These are phyloP conservation scores for Anoura caudifer DNA, from an alignment of 2,113 vertebrate genomes.

Conservation along the genomic window DNA sequence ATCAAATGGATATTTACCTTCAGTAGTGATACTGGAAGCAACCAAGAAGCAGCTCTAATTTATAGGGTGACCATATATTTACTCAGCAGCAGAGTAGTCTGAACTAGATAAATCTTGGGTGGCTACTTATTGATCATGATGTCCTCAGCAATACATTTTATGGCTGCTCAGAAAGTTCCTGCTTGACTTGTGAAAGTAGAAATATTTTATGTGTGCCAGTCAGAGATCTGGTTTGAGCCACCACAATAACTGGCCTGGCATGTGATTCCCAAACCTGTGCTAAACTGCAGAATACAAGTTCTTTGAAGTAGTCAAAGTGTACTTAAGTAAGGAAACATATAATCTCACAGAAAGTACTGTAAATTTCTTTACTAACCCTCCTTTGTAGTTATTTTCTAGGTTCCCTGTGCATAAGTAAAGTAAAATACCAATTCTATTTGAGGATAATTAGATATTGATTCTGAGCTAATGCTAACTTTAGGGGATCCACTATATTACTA, in stretches of 20 bases:
- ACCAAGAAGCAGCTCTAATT: slow-evolving; percentile 13
- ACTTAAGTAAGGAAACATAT: background rate
- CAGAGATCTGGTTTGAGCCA: background rate
- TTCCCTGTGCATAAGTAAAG: accelerated
- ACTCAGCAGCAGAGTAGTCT: background rate
- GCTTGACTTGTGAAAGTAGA: background rate
- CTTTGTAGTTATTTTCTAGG: background rate
- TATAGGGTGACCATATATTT: background rate
- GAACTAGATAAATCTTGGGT: slow-evolving; percentile 35
- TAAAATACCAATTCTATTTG: background rate
- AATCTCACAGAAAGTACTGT: background rate
- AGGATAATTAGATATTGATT: background rate
- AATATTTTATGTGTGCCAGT: background rate
- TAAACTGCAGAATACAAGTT: background rate
- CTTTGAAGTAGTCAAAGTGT: background rate
- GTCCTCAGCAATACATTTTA: background rate
- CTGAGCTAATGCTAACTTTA: background rate
- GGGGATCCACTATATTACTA: background rate
- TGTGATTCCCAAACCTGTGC: background rate
- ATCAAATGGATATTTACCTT: slow-evolving; percentile 13
- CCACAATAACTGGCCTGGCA: background rate
- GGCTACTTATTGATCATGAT: background rate
- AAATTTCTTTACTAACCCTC: background rate
- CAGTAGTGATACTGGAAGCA: background rate
- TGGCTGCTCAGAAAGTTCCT: background rate